phyloP scores from a whole-genome alignment of 2,888 invertebrate genomes.

The Nomada hirtipes region DNA sequence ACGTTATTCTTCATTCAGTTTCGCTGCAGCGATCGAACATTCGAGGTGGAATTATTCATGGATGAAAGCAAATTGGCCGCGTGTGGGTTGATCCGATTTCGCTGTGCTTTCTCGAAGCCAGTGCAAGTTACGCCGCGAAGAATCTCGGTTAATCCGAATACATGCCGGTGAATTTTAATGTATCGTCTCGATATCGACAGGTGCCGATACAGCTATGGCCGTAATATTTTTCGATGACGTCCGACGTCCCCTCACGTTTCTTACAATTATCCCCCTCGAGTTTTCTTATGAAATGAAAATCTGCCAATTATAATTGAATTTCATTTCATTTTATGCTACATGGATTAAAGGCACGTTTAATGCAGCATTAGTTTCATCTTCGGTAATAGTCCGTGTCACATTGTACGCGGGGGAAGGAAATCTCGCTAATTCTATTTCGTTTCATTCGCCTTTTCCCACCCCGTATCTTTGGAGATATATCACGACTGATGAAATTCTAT shows the following conservation, averaged over 20 bases:
- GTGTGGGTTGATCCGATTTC: conserved; percentile 48
- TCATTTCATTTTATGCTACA: background rate
- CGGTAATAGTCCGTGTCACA: background rate
- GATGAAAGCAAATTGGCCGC: conserved; percentile 22
- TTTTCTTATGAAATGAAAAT: background rate
- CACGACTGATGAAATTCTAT: conserved; percentile 16
- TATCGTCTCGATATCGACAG: conserved; percentile 62
- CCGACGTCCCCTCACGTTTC: conserved; percentile 11
- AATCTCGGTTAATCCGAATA: conserved; percentile 53
- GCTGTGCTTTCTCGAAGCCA: conserved; percentile 18
- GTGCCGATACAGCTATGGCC: conserved; percentile 39
- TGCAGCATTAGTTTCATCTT: background rate
- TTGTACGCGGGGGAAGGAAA: background rate
- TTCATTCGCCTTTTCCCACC: background rate
- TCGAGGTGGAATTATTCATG: conserved; percentile 33
- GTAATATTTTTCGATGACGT: conserved; percentile 45
- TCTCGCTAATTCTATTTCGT: background rate
- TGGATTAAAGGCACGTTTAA: background rate
- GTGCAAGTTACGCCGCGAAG: conserved; percentile 45
- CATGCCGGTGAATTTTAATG: conserved; percentile 63
- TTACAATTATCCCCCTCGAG: conserved; percentile 7
- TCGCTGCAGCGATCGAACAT: conserved; percentile 28
- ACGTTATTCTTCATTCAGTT: conserved; percentile 35
- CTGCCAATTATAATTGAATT: conserved; percentile 9
- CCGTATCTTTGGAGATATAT: background rate